Percentiles rank a stretch among this genome's conserved stretches.
Conservation (phyloP, 2,113 vertebrate species). For the Platichthys stellatus region DNA sequence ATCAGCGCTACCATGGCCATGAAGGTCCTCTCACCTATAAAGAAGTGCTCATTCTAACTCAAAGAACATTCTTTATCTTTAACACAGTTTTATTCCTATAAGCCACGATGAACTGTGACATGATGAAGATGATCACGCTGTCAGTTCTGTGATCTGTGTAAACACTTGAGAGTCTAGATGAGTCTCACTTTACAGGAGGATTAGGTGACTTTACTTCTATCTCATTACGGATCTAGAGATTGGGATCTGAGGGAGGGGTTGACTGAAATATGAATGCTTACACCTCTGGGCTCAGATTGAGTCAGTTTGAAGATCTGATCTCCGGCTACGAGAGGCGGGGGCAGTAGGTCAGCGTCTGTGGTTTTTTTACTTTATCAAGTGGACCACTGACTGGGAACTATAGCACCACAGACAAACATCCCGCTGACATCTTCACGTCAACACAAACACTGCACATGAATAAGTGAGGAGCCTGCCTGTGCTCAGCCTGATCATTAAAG, state of each 20-base stretch:
- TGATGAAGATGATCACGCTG: too few relatives aligned
- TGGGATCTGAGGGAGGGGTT: background rate
- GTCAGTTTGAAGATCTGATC: background rate
- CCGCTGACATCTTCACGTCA: background rate
- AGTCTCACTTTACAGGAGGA: too few relatives aligned
- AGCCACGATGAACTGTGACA: too few relatives aligned
- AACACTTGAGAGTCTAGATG: too few relatives aligned
- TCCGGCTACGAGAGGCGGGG: background rate
- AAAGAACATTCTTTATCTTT: too few relatives aligned
- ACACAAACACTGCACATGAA: background rate
- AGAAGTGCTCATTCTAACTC: too few relatives aligned
- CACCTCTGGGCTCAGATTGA: background rate
- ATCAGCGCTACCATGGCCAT: background rate
- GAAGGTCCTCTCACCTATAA: too few relatives aligned
- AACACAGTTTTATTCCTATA: too few relatives aligned
- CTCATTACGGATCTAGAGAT: background rate
- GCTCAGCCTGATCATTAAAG: background rate
- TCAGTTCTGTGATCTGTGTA: too few relatives aligned
- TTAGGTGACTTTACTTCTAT: background rate
- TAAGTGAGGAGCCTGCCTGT: background rate
- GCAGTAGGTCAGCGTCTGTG: background rate
- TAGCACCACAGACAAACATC: background rate
- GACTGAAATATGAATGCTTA: background rate
- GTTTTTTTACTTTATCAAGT: too few relatives aligned
- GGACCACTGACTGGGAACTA: background rate